These are phyloP conservation scores for Delphinus delphis DNA, from an alignment of 2,113 vertebrate species.

Conservation along the genomic window DNA sequence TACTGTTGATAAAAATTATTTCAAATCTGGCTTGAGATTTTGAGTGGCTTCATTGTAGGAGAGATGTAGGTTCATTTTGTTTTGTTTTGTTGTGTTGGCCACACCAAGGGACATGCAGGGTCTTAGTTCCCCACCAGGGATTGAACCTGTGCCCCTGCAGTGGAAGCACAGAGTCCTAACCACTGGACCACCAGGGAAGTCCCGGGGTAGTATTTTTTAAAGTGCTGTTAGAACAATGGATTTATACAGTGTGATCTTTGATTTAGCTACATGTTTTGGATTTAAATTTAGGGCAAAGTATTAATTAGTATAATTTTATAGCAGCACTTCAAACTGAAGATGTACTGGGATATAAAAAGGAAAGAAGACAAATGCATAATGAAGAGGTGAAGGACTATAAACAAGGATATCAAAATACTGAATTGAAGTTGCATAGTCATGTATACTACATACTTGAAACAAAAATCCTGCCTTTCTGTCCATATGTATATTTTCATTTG, in stretches of 20 bases:
- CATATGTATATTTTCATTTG: not conserved
- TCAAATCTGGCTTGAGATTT: constrained; percentile 31
- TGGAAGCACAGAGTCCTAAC: no score
- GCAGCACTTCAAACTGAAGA: not conserved
- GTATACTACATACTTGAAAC: not conserved
- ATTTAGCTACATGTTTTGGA: constrained; percentile 18
- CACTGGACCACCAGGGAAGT: no score
- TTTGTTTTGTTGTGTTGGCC: no score
- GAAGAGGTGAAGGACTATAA: not conserved
- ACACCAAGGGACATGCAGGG: no score
- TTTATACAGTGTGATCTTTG: constrained; percentile 9
- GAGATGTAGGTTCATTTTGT: not conserved
- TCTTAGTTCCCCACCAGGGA: no score
- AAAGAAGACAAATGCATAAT: constrained; percentile 25
- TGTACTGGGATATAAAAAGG: not conserved
- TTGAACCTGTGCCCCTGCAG: no score
- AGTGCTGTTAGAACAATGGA: not conserved
- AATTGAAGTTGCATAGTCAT: not conserved
- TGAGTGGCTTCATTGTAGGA: constrained; percentile 28
- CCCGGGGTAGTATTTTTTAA: not conserved
- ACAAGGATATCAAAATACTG: not conserved
- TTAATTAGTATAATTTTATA: constrained; percentile 8
- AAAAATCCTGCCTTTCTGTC: constrained; percentile 30
- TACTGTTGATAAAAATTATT: constrained; percentile 46
- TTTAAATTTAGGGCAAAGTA: constrained; percentile 17